Conservation (phyloP, 1,140 invertebrate species). For the Galendromus occidentalis region DNA sequence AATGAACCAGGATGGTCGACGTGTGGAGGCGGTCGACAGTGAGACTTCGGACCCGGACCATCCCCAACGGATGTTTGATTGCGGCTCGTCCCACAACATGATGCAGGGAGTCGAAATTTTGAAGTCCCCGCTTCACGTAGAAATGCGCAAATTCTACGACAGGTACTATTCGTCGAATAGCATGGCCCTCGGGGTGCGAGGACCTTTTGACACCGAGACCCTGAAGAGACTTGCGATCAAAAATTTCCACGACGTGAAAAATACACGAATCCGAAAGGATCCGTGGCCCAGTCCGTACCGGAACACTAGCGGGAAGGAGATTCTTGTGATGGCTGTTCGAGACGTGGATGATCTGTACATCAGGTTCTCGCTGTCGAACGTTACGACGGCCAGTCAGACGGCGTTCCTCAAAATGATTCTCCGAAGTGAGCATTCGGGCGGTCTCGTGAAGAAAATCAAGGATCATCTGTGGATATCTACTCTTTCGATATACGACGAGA, state of each 20-base stretch:
- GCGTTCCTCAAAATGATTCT: not conserved
- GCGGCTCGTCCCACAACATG: not conserved
- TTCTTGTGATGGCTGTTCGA: not conserved
- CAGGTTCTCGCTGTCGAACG: not conserved
- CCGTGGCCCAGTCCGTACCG: not conserved
- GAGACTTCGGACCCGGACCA: not conserved
- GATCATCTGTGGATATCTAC: not conserved
- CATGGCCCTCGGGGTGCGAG: not conserved
- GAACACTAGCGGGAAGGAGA: not conserved
- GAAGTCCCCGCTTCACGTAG: not conserved
- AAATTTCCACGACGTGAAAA: not conserved
- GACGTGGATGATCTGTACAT: conserved; percentile 3
- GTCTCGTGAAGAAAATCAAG: not conserved
- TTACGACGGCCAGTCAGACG: not conserved
- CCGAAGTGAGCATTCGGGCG: not conserved
- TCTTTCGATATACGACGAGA: conserved; percentile 1
- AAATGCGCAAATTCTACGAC: not conserved
- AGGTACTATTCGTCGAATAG: not conserved
- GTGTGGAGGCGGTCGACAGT: not conserved
- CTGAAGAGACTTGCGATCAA: not conserved
- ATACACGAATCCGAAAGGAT: not conserved
- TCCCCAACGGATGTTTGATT: conserved; percentile 2
- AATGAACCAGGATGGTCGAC: not conserved
- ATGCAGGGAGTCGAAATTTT: not conserved
- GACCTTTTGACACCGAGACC: not conserved